phyloP scores from a whole-genome alignment of 2,113 vertebrate genomes.

The Tragelaphus imberbis region DNA sequence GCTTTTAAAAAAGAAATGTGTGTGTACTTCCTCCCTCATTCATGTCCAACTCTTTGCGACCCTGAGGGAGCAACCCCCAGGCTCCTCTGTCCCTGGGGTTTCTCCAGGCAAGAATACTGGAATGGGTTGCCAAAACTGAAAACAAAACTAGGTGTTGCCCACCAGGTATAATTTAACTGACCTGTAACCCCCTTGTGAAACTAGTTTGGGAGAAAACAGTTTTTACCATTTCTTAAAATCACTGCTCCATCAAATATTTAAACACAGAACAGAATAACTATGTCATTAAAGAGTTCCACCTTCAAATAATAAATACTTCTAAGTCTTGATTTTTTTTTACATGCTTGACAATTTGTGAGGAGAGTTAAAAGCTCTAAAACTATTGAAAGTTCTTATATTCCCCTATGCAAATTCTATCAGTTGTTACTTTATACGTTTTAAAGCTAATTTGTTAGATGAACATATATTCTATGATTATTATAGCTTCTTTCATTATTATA shows the following conservation, averaged over 20 bases:
- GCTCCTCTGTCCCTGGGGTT: background rate
- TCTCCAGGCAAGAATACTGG: background rate
- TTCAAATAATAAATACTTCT: background rate
- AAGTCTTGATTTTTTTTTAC: background rate
- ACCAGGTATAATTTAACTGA: background rate
- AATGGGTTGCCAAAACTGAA: background rate
- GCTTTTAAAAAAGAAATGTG: background rate
- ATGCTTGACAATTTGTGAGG: background rate
- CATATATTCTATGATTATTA: background rate
- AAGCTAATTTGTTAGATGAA: background rate
- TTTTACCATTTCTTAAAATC: background rate
- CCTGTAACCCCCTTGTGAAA: background rate
- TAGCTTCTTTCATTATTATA: background rate
- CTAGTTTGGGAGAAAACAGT: background rate
- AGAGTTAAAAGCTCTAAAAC: background rate
- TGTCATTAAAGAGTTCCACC: constrained; percentile 71
- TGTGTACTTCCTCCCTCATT: background rate
- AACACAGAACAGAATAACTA: constrained; percentile 27
- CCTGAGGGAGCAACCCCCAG: background rate
- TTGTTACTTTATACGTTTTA: background rate
- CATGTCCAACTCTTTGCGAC: background rate
- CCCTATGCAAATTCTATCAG: background rate
- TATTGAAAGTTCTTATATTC: background rate
- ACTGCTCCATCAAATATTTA: background rate
- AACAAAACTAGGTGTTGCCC: background rate